Evolutionary conservation across 2,888 invertebrate genomes (phyloP).

Genomic region (Mylabris sibirica): DNA sequence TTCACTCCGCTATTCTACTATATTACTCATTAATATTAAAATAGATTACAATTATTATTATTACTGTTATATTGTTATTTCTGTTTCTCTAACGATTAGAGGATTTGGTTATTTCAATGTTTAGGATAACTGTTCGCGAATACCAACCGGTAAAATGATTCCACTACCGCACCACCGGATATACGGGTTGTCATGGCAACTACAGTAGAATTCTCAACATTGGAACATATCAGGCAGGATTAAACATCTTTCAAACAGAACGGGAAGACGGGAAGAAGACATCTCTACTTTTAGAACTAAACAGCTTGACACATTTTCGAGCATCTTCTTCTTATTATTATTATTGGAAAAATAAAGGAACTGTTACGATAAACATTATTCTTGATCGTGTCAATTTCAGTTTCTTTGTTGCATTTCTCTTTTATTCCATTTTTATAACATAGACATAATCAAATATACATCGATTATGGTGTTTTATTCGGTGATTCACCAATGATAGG

Average conservation of each 20-base stretch:
- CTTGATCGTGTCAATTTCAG: neutral
- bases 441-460: slow-evolving; percentile 46
- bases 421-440: slow-evolving; percentile 37
- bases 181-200: slow-evolving; percentile 55
- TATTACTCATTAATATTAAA: neutral
- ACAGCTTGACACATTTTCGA: slow-evolving; percentile 6
- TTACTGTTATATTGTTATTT: slow-evolving; percentile 5
- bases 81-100: slow-evolving; percentile 27
- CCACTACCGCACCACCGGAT: slow-evolving; percentile 53
- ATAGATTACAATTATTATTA: neutral
- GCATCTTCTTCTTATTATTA: neutral
- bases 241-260: slow-evolving; percentile 49
- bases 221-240: slow-evolving; percentile 52
- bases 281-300: neutral
- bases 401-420: neutral
- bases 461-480: slow-evolving; percentile 45
- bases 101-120: slow-evolving; percentile 32
- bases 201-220: slow-evolving; percentile 54
- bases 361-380: neutral
- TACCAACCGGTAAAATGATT: slow-evolving; percentile 54
- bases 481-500: slow-evolving; percentile 45
- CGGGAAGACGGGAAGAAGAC: slow-evolving; percentile 25
- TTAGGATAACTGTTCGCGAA: slow-evolving; percentile 43
- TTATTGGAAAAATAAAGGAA: neutral
- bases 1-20: neutral